Percentiles rank a stretch among this genome's conserved stretches.
Evolutionary conservation across 2,113 vertebrate species (phyloP).

Genomic region (Tetrao urogallus): DNA sequence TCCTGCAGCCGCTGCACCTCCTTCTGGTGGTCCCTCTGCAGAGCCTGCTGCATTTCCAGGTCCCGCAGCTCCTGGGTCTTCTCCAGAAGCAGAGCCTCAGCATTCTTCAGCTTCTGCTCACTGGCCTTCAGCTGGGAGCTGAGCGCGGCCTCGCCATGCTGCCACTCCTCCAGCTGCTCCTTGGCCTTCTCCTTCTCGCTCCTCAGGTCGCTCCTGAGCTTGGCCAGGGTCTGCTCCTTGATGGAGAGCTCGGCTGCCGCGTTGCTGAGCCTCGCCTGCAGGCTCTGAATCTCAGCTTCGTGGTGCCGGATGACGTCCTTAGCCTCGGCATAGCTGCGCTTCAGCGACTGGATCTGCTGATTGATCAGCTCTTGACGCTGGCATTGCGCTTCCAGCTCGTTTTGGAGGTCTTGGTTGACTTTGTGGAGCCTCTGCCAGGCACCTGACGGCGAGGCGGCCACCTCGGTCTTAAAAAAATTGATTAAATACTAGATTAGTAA

Average conservation of each 20-base stretch:
- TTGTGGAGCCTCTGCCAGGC: conserved; percentile 92
- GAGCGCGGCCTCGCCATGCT: conserved; percentile 80
- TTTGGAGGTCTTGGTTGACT: conserved; percentile 92
- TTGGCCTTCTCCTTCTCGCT: conserved; percentile 87
- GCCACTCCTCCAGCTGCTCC: conserved; percentile 89
- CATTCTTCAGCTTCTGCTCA: conserved; percentile 88
- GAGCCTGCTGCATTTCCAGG: conserved; percentile 89
- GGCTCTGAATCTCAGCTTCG: conserved; percentile 87
- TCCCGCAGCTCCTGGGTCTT: conserved; percentile 90
- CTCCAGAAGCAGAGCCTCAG: conserved; percentile 89
- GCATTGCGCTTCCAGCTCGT: conserved; percentile 89
- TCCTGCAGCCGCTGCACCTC: conserved; percentile 91
- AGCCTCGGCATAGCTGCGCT: conserved; percentile 91
- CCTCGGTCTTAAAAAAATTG: conserved; percentile 95
- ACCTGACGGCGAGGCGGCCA: conserved; percentile 84
- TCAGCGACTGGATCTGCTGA: conserved; percentile 89
- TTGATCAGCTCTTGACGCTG: conserved; percentile 89
- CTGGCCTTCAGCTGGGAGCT: conserved; percentile 89
- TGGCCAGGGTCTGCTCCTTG: conserved; percentile 89
- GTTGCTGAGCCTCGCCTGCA: conserved; percentile 87
- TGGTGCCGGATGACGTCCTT: conserved; percentile 90
- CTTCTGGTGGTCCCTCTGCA: conserved; percentile 89
- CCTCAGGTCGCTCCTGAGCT: conserved; percentile 89
- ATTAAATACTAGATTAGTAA: conserved; percentile 93
- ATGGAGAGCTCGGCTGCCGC: conserved; percentile 88